Conservation (phyloP, 2,888 invertebrate genomes). For the Panzeria rudis region DNA sequence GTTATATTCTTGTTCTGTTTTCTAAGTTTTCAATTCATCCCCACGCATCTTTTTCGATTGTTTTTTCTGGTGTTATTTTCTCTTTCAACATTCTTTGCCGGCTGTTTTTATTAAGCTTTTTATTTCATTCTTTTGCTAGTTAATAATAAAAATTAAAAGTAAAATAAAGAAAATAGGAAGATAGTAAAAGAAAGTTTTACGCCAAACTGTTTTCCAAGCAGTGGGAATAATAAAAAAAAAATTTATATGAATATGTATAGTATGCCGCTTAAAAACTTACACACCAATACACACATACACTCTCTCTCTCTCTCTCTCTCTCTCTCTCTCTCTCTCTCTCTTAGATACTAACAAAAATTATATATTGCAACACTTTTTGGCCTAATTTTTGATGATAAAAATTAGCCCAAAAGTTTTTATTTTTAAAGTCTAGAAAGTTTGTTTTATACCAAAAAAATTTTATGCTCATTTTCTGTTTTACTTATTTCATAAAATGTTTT, state of each 20-base stretch:
- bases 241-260: constrained; percentile 46
- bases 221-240: constrained; percentile 52
- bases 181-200: constrained; percentile 58
- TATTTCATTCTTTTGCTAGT: constrained; percentile 57
- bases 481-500: constrained; percentile 37
- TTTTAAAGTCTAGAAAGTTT: constrained; percentile 72
- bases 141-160: constrained; percentile 72
- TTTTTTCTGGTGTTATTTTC: constrained; percentile 10
- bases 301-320: constrained; percentile 1
- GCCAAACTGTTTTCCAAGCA: constrained; percentile 65
- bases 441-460: constrained; percentile 60
- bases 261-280: constrained; percentile 26
- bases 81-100: constrained; percentile 19
- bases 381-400: constrained; percentile 72
- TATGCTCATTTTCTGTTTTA: constrained; percentile 38
- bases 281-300: constrained; percentile 7
- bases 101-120: constrained; percentile 51
- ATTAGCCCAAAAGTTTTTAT: constrained; percentile 70
- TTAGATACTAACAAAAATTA: constrained; percentile 27
- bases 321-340: constrained; percentile 3
- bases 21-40: constrained; percentile 61
- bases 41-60: neutral
- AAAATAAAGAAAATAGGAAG: constrained; percentile 18
- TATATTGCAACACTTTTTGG: constrained; percentile 72
- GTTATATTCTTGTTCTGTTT: constrained; percentile 34